These are phyloP conservation scores for Macaria notata DNA, from an alignment of 2,888 invertebrate genomes.

Conservation along the genomic window DNA sequence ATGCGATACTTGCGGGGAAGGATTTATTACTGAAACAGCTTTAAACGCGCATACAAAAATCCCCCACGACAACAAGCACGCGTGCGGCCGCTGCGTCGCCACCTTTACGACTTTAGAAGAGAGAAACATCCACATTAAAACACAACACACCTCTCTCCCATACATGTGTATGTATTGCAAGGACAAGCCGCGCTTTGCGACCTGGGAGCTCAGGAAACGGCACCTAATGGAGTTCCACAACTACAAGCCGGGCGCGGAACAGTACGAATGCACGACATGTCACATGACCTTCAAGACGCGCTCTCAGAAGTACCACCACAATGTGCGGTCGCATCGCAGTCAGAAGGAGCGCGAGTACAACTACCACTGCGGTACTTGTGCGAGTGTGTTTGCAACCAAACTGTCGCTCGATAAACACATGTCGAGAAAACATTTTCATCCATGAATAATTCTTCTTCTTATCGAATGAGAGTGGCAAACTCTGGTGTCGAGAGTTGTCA, in stretches of 20 bases:
- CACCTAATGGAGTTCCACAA: constrained; percentile 75
- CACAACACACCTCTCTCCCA: constrained; percentile 66
- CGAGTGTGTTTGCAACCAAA: constrained; percentile 76
- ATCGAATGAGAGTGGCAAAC: no score
- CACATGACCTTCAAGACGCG: constrained; percentile 74
- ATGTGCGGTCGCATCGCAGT: constrained; percentile 69
- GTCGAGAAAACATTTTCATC: constrained; percentile 78
- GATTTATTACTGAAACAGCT: constrained; percentile 71
- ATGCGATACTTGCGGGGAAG: constrained; percentile 74
- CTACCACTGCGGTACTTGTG: constrained; percentile 75
- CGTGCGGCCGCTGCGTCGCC: constrained; percentile 69
- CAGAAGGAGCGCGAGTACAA: constrained; percentile 73
- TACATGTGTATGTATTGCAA: constrained; percentile 75
- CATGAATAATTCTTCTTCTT: constrained; percentile 29
- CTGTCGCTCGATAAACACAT: constrained; percentile 79
- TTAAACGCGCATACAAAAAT: constrained; percentile 65
- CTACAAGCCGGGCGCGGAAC: constrained; percentile 69
- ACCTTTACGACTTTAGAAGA: constrained; percentile 70
- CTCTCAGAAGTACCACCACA: constrained; percentile 74
- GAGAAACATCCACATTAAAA: constrained; percentile 66
- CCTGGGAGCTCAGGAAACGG: constrained; percentile 69
- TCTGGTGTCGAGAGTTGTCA: no score
- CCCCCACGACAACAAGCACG: constrained; percentile 72
- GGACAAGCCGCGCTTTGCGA: constrained; percentile 71
- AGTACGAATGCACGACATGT: constrained; percentile 74